Evolutionary conservation across 30 jellyfish, hydroid and myxozoan species (phyloP).

Genomic region (Phacellophora camtschatica): DNA sequence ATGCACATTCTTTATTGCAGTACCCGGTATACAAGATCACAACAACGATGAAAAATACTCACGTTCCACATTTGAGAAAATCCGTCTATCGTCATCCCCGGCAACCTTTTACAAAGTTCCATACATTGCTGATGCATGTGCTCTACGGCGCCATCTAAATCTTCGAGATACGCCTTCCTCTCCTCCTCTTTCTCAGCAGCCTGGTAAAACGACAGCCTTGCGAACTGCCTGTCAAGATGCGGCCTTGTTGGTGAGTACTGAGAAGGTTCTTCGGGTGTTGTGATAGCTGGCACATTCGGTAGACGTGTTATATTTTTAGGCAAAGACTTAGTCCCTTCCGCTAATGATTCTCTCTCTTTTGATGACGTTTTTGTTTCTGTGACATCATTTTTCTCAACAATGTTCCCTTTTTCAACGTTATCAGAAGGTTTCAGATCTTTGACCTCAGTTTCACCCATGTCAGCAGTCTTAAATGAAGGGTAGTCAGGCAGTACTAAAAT

Average conservation of each 20-base stretch:
- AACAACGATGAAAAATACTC: no score
- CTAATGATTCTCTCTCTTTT: not conserved
- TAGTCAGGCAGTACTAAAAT: not conserved
- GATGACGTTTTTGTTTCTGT: not conserved
- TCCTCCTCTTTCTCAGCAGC: constrained; percentile 60
- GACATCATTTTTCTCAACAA: not conserved
- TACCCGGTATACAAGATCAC: no score
- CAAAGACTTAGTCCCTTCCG: not conserved
- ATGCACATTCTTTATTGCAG: no score
- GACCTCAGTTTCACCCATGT: not conserved
- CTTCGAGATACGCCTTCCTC: constrained; percentile 75
- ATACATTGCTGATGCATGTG: constrained; percentile 79
- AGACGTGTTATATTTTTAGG: not conserved
- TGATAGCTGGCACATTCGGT: not conserved
- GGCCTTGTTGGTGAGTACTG: constrained; percentile 53
- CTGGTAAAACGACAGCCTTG: constrained; percentile 75
- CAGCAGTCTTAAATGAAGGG: not conserved
- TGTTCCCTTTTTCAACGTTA: not conserved
- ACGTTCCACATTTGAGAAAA: constrained; percentile 90
- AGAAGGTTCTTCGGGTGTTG: not conserved
- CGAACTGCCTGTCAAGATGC: constrained; percentile 77
- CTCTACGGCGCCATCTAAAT: constrained; percentile 75
- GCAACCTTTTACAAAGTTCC: constrained; percentile 72
- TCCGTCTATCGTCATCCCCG: constrained; percentile 79
- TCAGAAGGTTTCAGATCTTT: not conserved